A percentile compares a stretch with the other conserved stretches of the same genome.
Evolutionary conservation across 2,113 vertebrate species (phyloP).

Genomic region (Nycticryphes semicollaris): DNA sequence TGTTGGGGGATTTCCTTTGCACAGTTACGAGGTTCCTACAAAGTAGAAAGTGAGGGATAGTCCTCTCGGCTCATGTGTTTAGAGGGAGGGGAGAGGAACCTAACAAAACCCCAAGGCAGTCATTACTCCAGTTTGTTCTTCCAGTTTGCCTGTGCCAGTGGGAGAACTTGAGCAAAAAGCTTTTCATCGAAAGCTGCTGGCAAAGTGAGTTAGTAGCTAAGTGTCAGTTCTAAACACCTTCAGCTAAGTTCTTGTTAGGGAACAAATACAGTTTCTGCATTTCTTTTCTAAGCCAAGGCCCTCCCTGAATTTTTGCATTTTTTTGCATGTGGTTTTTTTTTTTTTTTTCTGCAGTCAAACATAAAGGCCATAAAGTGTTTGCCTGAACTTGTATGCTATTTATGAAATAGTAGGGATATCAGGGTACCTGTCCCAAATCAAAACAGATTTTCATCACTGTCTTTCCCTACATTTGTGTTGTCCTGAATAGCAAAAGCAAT

Average conservation of each 20-base stretch:
- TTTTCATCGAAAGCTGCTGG: not conserved
- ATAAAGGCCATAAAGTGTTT: not conserved
- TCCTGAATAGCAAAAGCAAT: not conserved
- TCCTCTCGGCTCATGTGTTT: not conserved
- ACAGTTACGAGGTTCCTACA: not conserved
- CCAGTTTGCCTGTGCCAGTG: not conserved
- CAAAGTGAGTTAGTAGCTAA: not conserved
- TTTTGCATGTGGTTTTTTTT: not conserved
- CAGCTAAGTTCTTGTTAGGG: not conserved
- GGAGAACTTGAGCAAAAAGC: not conserved
- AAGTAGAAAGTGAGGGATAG: not conserved
- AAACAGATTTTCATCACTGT: rapidly evolving
- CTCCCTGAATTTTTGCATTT: not conserved
- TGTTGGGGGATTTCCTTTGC: not conserved
- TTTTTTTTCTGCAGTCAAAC: not conserved
- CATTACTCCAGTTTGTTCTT: not conserved
- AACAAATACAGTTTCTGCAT: not conserved
- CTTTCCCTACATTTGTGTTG: not conserved
- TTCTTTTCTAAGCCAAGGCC: not conserved
- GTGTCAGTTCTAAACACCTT: not conserved
- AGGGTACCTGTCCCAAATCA: not conserved
- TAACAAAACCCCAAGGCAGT: not conserved
- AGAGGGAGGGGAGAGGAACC: not conserved
- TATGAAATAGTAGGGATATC: not conserved
- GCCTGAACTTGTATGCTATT: rapidly evolving